These are phyloP conservation scores for Carposina sasakii DNA, from an alignment of 1,140 invertebrate species.

Conservation along the genomic window DNA sequence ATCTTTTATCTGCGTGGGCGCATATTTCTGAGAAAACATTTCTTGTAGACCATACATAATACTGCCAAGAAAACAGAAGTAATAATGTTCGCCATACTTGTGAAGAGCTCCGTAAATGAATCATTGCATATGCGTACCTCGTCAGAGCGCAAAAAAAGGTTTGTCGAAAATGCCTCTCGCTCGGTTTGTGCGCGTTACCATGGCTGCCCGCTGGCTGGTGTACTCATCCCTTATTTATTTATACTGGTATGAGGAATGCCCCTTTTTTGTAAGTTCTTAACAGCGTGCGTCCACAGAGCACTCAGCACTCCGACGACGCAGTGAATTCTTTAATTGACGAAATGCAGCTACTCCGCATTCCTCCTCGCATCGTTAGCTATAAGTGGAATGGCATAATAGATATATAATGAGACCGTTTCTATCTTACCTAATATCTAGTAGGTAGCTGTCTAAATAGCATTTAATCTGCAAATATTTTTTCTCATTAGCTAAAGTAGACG, in stretches of 20 bases:
- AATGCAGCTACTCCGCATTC: conserved; percentile 51
- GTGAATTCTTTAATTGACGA: conserved; percentile 65
- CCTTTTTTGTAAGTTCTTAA: conserved; percentile 53
- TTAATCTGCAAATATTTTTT: too few relatives aligned
- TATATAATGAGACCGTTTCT: conserved; percentile 36
- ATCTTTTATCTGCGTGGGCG: conserved; percentile 67
- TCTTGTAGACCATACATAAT: conserved; percentile 61
- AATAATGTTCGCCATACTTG: conserved; percentile 67
- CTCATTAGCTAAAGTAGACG: too few relatives aligned
- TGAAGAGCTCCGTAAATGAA: conserved; percentile 68
- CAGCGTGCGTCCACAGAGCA: conserved; percentile 40
- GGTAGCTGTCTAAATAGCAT: too few relatives aligned
- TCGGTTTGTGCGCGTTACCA: conserved; percentile 39
- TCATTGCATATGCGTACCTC: conserved; percentile 68
- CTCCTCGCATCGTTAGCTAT: conserved; percentile 42
- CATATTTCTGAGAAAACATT: conserved; percentile 69
- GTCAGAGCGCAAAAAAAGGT: conserved; percentile 63
- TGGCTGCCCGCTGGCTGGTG: conserved; percentile 29
- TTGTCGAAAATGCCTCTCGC: conserved; percentile 67
- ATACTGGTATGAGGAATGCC: conserved; percentile 63
- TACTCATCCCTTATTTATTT: conserved; percentile 71
- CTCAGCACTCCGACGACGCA: conserved; percentile 22
- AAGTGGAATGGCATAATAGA: conserved; percentile 49
- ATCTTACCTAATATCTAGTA: conserved; percentile 22
- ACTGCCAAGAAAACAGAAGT: conserved; percentile 66